A percentile compares a stretch with the other conserved stretches of the same genome.
These are phyloP conservation scores for Poeciliopsis infans DNA, from an alignment of 2,797 vertebrate genomes.

Conservation along the genomic window DNA sequence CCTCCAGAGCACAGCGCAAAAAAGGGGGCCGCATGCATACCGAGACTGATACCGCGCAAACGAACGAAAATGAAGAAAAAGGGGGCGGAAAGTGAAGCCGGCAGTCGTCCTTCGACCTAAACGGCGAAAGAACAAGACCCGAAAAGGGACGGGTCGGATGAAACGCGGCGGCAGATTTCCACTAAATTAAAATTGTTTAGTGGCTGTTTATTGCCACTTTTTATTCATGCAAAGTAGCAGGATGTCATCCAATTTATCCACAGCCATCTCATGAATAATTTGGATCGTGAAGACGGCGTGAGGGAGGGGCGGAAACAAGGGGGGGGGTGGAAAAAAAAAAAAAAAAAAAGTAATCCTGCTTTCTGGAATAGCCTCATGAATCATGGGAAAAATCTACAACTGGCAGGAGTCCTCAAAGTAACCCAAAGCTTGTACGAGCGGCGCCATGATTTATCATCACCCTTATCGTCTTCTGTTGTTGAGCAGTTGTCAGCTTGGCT, in stretches of 20 bases:
- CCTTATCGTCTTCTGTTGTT: constrained; percentile 71
- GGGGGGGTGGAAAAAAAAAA: not conserved
- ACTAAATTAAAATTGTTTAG: constrained; percentile 6
- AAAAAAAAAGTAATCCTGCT: constrained; percentile 53
- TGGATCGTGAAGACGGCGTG: constrained; percentile 41
- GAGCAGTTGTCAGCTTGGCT: constrained; percentile 72
- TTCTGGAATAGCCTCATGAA: constrained; percentile 54
- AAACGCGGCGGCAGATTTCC: constrained; percentile 10
- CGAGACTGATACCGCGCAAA: constrained; percentile 9
- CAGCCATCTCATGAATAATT: constrained; percentile 30
- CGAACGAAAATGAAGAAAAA: not conserved
- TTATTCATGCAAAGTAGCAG: constrained; percentile 14
- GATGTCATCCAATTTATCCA: constrained; percentile 29
- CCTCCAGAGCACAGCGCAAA: constrained; percentile 35
- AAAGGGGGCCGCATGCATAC: not conserved
- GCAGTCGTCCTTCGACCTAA: constrained; percentile 22
- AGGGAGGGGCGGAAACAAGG: constrained; percentile 1
- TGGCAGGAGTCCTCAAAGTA: constrained; percentile 58
- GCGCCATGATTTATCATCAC: constrained; percentile 70
- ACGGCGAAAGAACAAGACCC: constrained; percentile 4
- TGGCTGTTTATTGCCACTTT: constrained; percentile 13
- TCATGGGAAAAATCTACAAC: constrained; percentile 45
- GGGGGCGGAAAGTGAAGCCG: constrained; percentile 3
- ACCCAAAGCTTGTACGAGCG: constrained; percentile 55
- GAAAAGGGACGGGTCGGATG: not conserved